Evolutionary conservation across 2,113 vertebrate genomes (phyloP).

Genomic region (Orcinus orca): DNA sequence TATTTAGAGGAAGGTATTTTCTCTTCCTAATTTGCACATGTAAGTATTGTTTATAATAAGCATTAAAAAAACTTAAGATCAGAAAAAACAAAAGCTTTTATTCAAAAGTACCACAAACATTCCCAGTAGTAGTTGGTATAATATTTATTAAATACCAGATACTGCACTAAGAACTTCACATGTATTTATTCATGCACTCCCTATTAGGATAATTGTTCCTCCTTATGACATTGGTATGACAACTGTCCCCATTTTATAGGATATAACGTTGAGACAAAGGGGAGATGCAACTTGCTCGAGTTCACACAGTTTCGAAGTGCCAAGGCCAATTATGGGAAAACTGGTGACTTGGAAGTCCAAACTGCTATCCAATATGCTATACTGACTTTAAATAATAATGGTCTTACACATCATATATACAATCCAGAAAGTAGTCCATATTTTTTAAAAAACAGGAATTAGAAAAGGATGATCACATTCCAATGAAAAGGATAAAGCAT

Average conservation of each 20-base stretch:
- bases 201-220: background rate
- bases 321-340: background rate
- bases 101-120: background rate
- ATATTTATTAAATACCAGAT: background rate
- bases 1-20: background rate
- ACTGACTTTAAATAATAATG: background rate
- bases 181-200: background rate
- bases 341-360: background rate
- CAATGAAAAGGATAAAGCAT: background rate
- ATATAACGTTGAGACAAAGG: background rate
- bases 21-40: background rate
- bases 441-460: background rate
- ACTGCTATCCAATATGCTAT: background rate
- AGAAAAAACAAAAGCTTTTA: background rate
- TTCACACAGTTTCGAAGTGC: background rate
- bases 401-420: background rate
- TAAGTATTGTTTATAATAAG: background rate
- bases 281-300: background rate
- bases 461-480: background rate
- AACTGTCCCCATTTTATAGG: background rate
- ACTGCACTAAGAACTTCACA: background rate
- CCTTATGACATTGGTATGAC: background rate
- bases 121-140: background rate
- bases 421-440: background rate
- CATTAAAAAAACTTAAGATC: background rate